phyloP scores from a whole-genome alignment of 2,113 vertebrate genomes.

The Pristiophorus japonicus region DNA sequence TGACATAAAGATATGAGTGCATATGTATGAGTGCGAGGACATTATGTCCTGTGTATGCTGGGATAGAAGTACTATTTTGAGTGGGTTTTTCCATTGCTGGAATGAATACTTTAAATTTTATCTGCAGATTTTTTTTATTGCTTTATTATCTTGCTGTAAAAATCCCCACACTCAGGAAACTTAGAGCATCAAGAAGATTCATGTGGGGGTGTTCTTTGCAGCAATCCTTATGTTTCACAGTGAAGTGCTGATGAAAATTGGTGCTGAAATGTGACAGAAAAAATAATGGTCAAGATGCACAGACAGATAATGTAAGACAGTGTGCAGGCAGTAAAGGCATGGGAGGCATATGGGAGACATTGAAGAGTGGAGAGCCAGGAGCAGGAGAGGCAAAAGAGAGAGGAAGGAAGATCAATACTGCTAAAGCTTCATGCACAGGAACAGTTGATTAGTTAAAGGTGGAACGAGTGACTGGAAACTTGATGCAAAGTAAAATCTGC shows the following conservation, averaged over 20 bases:
- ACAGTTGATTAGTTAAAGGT: neutral
- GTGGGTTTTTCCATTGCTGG: neutral
- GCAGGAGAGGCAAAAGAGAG: neutral
- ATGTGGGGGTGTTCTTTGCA: neutral
- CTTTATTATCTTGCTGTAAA: neutral
- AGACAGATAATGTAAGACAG: neutral
- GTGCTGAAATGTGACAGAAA: neutral
- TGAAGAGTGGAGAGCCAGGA: neutral
- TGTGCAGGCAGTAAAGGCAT: neutral
- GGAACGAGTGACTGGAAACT: neutral
- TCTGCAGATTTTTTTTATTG: neutral
- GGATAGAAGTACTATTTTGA: neutral
- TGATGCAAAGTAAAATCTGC: neutral
- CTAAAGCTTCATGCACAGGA: neutral
- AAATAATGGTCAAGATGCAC: neutral
- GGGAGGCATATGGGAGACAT: too few species aligned
- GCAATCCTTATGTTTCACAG: neutral
- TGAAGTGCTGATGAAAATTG: neutral
- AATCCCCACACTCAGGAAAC: neutral
- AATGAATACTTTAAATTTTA: neutral
- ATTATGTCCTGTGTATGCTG: neutral
- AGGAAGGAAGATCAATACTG: neutral
- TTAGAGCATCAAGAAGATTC: neutral
- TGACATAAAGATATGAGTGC: neutral
- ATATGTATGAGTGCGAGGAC: neutral